Conservation (phyloP, 2,113 vertebrate genomes). For the Stomatorhinus ivindoensis region DNA sequence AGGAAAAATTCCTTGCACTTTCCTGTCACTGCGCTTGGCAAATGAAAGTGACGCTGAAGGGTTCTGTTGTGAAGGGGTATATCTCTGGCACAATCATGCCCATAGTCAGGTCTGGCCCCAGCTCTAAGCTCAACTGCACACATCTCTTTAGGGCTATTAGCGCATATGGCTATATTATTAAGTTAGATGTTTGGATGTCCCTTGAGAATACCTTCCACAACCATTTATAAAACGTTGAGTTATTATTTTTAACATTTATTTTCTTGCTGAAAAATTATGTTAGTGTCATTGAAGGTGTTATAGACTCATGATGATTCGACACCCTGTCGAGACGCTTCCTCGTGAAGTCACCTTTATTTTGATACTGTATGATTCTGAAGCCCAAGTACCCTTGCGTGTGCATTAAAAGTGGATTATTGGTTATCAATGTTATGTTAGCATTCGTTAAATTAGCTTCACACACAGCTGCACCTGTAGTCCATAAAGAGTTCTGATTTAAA, state of each 20-base stretch:
- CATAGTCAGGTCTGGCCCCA: background rate
- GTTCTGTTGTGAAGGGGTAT: background rate
- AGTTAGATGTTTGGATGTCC: background rate
- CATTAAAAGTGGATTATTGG: background rate
- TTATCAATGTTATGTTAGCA: background rate
- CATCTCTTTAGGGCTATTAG: background rate
- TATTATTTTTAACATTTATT: background rate
- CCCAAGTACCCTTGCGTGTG: background rate
- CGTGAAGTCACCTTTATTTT: background rate
- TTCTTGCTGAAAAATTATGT: background rate
- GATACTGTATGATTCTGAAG: background rate
- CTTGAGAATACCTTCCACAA: background rate
- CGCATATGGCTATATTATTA: background rate
- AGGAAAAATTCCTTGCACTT: background rate
- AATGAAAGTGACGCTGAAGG: background rate
- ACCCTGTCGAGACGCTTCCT: background rate
- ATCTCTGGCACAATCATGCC: background rate
- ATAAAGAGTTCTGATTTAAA: background rate
- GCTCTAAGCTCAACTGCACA: background rate
- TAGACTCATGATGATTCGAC: background rate
- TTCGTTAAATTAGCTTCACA: background rate
- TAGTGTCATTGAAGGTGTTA: background rate
- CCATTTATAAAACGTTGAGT: background rate
- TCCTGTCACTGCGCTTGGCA: background rate
- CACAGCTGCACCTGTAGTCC: background rate